Conservation (phyloP, 2,113 vertebrate genomes). For the Brachypteracias leptosomus region DNA sequence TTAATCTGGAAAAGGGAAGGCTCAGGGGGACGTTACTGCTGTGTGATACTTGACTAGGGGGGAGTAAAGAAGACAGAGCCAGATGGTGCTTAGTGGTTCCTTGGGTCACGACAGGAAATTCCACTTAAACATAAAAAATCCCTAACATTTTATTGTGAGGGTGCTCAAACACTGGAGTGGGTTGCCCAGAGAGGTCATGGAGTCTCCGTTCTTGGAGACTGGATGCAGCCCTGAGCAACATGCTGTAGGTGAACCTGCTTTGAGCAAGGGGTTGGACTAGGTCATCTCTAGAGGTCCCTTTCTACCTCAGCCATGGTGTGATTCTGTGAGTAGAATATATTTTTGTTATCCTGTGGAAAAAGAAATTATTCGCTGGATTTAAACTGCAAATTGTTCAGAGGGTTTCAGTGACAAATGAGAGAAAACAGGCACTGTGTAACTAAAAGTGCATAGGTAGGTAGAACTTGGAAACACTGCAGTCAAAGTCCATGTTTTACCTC, state of each 20-base stretch:
- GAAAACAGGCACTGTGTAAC: not conserved
- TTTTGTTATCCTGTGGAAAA: not conserved
- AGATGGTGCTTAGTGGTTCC: not conserved
- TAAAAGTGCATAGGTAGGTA: not conserved
- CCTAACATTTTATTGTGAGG: not conserved
- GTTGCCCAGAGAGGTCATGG: not conserved
- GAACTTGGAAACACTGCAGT: not conserved
- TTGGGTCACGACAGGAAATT: not conserved
- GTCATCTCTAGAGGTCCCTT: not conserved
- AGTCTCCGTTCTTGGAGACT: not conserved
- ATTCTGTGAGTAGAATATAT: not conserved
- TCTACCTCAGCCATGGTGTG: not conserved
- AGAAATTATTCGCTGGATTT: not conserved
- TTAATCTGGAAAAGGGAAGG: not conserved
- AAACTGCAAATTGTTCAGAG: not conserved
- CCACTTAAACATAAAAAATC: not conserved
- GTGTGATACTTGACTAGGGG: rapidly evolving
- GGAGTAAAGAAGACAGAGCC: not conserved
- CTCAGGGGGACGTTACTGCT: not conserved
- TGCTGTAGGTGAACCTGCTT: not conserved
- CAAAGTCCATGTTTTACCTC: not conserved
- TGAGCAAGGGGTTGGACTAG: not conserved
- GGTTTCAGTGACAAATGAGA: not conserved
- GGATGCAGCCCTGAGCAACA: not conserved
- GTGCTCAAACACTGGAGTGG: not conserved